These are phyloP conservation scores for Bradypodion ventrale DNA, from an alignment of 2,797 vertebrate genomes.

Conservation along the genomic window DNA sequence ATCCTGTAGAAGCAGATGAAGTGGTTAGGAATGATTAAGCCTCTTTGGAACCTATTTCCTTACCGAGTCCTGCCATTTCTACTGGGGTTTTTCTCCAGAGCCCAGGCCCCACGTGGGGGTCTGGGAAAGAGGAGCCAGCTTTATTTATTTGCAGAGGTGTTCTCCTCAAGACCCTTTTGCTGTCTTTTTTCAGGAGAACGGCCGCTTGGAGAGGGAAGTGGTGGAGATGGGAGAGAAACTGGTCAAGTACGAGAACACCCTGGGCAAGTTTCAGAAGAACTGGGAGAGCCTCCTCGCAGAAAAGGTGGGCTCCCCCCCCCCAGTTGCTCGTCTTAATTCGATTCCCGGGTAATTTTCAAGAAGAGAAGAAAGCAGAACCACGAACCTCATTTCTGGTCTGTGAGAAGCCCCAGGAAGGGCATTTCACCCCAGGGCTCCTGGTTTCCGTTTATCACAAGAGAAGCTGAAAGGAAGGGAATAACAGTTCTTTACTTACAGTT, in stretches of 20 bases:
- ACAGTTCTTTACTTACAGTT: too few species aligned
- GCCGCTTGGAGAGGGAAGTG: slow-evolving; percentile 88
- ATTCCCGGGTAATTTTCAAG: not conserved
- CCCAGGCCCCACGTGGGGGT: too few species aligned
- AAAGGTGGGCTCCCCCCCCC: slow-evolving; percentile 87
- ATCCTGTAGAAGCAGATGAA: not conserved
- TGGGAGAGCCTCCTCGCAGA: slow-evolving; percentile 88
- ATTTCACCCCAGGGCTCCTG: not conserved
- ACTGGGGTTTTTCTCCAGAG: too few species aligned
- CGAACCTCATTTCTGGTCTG: not conserved
- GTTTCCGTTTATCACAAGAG: not conserved
- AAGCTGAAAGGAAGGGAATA: not conserved
- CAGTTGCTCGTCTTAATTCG: too few species aligned
- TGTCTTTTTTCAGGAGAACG: slow-evolving; percentile 85
- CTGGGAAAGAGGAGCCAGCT: not conserved
- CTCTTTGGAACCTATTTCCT: not conserved
- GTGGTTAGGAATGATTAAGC: not conserved
- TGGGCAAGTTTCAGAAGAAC: slow-evolving; percentile 86
- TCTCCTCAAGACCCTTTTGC: not conserved
- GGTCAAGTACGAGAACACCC: slow-evolving; percentile 80
- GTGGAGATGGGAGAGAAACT: slow-evolving; percentile 86
- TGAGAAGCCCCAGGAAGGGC: not conserved
- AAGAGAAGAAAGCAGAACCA: not conserved
- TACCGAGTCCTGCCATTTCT: too few species aligned
- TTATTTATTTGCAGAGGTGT: not conserved